Evolutionary conservation across 2,797 vertebrate species (phyloP).

Genomic region (Rhynchonycteris naso): DNA sequence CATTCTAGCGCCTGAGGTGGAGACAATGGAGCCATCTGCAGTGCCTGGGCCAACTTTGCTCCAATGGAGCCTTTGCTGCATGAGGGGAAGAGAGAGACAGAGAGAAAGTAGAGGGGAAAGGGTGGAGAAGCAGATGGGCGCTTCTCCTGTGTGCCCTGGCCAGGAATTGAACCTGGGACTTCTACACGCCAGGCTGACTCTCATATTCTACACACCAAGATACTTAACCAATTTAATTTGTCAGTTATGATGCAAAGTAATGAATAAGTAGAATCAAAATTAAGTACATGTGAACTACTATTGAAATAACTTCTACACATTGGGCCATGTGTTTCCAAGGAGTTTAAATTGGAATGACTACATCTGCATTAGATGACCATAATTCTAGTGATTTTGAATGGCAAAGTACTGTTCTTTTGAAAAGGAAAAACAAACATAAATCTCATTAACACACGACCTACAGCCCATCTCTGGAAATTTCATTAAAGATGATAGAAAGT

Average conservation of each 20-base stretch:
- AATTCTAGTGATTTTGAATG: neutral
- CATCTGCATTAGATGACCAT: neutral
- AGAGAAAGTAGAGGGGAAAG: too few species aligned
- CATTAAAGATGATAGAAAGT: constrained; percentile 59
- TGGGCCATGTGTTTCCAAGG: constrained; percentile 31
- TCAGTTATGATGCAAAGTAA: constrained; percentile 13
- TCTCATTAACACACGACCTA: neutral
- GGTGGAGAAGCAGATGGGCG: too few species aligned
- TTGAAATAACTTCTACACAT: constrained; percentile 31
- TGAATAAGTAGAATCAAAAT: constrained; percentile 41
- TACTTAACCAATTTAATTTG: neutral
- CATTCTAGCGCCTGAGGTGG: too few species aligned
- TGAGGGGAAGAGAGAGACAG: too few species aligned
- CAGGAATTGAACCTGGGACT: too few species aligned
- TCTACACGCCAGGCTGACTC: neutral
- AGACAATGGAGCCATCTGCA: too few species aligned
- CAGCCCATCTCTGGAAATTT: constrained; percentile 35
- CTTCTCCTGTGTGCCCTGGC: too few species aligned
- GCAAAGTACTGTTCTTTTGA: neutral
- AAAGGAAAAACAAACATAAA: constrained; percentile 54
- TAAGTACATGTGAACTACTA: neutral
- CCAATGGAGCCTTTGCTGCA: too few species aligned
- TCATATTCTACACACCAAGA: neutral
- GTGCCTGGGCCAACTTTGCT: too few species aligned
- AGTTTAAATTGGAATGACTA: constrained; percentile 16